These are phyloP conservation scores for Brachionus rubens DNA, from an alignment of 1,140 invertebrate species.

Conservation along the genomic window DNA sequence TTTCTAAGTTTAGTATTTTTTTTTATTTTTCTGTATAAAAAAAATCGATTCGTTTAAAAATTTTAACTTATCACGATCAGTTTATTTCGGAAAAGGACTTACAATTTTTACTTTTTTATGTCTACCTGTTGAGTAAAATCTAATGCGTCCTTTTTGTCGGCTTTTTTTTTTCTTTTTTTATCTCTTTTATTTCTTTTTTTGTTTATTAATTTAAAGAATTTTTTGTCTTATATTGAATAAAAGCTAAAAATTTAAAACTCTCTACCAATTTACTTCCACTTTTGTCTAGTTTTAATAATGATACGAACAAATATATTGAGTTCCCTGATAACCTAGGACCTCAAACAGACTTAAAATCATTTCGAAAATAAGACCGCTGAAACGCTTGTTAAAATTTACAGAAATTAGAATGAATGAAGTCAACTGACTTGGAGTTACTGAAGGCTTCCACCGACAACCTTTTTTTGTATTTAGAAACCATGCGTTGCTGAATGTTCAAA, in stretches of 20 bases:
- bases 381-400: no score
- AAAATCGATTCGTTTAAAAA: slow-evolving; percentile 21
- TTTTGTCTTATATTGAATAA: slow-evolving; percentile 42
- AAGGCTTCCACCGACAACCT: no score
- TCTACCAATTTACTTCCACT: neutral
- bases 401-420: no score
- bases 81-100: slow-evolving; percentile 3
- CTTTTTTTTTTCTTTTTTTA: slow-evolving; percentile 6
- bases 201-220: slow-evolving; percentile 42
- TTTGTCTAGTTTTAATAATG: neutral
- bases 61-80: slow-evolving; percentile 12
- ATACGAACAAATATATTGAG: no score
- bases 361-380: no score
- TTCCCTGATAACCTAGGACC: no score
- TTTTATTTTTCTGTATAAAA: slow-evolving; percentile 20
- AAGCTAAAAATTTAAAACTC: neutral
- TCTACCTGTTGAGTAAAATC: neutral
- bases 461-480: no score
- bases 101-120: neutral
- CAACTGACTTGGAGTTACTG: no score
- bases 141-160: neutral
- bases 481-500: no score
- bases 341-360: no score
- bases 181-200: slow-evolving; percentile 27
- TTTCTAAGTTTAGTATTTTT: slow-evolving; percentile 15